These are phyloP conservation scores for Discoglossus pictus DNA, from an alignment of 2,797 vertebrate species.

Conservation along the genomic window DNA sequence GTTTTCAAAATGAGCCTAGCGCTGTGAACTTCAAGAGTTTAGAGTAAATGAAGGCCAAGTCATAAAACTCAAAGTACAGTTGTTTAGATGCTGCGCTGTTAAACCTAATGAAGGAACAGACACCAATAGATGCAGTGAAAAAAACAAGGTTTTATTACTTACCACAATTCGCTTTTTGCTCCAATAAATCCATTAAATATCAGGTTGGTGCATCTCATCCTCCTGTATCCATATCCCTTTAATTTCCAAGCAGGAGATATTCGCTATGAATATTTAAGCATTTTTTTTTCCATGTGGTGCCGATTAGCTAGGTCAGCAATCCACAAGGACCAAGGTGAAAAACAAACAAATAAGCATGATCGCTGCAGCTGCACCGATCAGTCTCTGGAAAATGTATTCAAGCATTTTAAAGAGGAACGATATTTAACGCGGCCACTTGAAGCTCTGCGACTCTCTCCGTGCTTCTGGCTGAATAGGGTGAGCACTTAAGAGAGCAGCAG, in stretches of 20 bases:
- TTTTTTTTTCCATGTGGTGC: background rate
- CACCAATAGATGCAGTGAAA: constrained; percentile 57
- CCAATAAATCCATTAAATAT: constrained; percentile 38
- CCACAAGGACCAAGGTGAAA: constrained; percentile 66
- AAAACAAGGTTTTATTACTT: constrained; percentile 62
- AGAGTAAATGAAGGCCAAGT: constrained; percentile 78
- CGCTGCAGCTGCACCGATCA: constrained; percentile 61
- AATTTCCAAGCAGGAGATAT: constrained; percentile 19
- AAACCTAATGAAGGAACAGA: constrained; percentile 62
- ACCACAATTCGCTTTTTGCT: constrained; percentile 61
- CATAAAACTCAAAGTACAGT: constrained; percentile 69
- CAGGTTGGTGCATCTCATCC: constrained; percentile 9
- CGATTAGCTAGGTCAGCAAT: constrained; percentile 68
- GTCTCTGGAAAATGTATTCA: constrained; percentile 69
- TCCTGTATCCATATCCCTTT: constrained; percentile 18
- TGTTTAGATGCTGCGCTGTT: constrained; percentile 67
- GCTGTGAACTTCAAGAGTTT: constrained; percentile 75
- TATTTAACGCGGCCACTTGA: constrained; percentile 70
- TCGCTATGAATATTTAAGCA: constrained; percentile 48
- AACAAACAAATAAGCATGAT: constrained; percentile 66
- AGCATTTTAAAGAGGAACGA: constrained; percentile 61
- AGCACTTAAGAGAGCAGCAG: constrained; percentile 67
- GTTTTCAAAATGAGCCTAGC: constrained; percentile 71
- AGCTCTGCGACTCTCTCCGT: constrained; percentile 67
- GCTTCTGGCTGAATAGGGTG: constrained; percentile 56